Base-by-base conservation (phyloP, 2,888 invertebrate species). In the Drosophila infuscata region DNA sequence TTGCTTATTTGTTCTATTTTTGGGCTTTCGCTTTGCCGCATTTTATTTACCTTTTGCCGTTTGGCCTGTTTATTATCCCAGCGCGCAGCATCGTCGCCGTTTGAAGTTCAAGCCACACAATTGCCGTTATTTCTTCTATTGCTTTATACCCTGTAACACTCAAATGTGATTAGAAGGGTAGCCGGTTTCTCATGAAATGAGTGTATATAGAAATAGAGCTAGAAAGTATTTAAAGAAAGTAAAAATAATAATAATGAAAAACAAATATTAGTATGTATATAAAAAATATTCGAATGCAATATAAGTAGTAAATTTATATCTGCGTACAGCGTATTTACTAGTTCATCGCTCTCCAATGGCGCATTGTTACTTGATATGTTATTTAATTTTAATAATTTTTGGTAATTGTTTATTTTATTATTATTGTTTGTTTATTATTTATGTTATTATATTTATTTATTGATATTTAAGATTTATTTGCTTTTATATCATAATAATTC, bases 71-170 rank as follows among this genome's bases (percentile, higher is more conserved):
- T 88, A 82, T 88, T 83, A 83, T 87, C 72, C 80, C 83, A 69
- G 43, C 56, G 57, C 69, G 57, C 69, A 73, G 71, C 71, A 65
- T 60, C 70, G 32, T 62, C 43, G 49, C 30, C 66, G 65, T 85
- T 85, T 85, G 85, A 85, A 85, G 85, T 88, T 85, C 83, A 85
- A 85, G 71, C 86, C 76, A 83, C 88, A 82, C 67, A 48, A 46
- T 63, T 30, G 32, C 17, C 25, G 29, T 20, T 53, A 20, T 41
- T 29, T 43, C n/a, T 41, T 43, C 15, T 29, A 3, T 38, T 38
- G 11, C 12, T 3, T 3, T 33, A 32, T 41, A 60, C 60, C 52
- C 60, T 36, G n/a, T 20, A 49, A 36, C 4, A 36, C 8, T 29
- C 12, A 6, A 17, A 29, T n/a, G 7, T 38, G 2, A 12, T 25